Evolutionary conservation across 1,140 invertebrate genomes (phyloP).

Genomic region (Agraylea sexmaculata): DNA sequence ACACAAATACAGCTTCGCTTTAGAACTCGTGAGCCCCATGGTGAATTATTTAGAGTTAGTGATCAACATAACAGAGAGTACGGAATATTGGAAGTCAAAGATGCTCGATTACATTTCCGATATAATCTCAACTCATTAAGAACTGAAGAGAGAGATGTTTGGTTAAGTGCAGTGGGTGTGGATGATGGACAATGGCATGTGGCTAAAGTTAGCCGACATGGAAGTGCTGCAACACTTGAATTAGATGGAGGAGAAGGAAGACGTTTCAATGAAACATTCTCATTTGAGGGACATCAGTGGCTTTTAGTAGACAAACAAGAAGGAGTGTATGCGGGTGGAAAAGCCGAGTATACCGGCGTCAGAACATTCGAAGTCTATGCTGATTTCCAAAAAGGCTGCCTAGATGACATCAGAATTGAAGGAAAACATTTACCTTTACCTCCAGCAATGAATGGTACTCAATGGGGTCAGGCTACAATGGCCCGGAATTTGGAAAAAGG

Average conservation of each 20-base stretch:
- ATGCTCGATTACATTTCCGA: conserved; percentile 77
- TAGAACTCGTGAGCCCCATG: conserved; percentile 82
- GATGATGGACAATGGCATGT: conserved; percentile 97
- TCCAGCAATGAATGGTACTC: conserved; percentile 85
- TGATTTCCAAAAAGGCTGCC: conserved; percentile 77
- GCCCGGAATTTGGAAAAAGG: conserved; percentile 78
- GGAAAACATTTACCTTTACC: conserved; percentile 84
- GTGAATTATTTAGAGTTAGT: conserved; percentile 83
- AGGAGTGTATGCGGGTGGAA: conserved; percentile 88
- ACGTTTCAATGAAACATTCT: conserved; percentile 88
- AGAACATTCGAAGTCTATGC: conserved; percentile 86
- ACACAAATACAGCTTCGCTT: conserved; percentile 88
- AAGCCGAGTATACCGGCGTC: conserved; percentile 88
- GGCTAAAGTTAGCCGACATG: conserved; percentile 77
- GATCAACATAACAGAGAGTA: conserved; percentile 93
- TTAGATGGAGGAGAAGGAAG: conserved; percentile 91
- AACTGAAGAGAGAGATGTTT: conserved; percentile 80
- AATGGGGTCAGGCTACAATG: conserved; percentile 90
- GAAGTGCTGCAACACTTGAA: conserved; percentile 86
- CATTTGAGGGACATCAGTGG: conserved; percentile 84
- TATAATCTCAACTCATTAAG: conserved; percentile 87
- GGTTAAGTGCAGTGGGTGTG: conserved; percentile 78
- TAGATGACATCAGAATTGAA: conserved; percentile 65
- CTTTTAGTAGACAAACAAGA: conserved; percentile 87
- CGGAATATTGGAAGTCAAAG: conserved; percentile 88